Evolutionary conservation across 2,113 vertebrate genomes (phyloP).

Genomic region (Malurus elegans): DNA sequence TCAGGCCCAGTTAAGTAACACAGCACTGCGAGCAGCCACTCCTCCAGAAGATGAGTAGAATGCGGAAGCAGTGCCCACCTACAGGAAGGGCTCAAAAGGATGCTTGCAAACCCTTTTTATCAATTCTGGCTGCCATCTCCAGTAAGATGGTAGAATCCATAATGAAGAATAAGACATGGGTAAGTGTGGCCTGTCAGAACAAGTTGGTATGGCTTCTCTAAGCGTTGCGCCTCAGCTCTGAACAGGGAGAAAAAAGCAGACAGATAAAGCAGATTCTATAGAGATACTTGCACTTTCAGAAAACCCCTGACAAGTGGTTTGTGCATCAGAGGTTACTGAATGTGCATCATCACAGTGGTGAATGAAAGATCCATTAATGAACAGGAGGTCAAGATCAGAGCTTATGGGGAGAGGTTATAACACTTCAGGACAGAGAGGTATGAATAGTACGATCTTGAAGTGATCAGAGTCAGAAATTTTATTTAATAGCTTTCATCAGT

Average conservation of each 20-base stretch:
- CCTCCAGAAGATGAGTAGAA: neutral
- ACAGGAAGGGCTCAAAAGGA: neutral
- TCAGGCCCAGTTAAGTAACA: neutral
- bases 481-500: neutral
- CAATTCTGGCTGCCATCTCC: neutral
- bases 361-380: neutral
- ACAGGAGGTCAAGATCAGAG: neutral
- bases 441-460: neutral
- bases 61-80: neutral
- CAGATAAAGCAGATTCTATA: neutral
- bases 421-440: neutral
- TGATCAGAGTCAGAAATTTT: neutral
- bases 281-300: neutral
- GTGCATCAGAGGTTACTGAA: neutral
- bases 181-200: neutral
- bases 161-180: neutral
- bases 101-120: neutral
- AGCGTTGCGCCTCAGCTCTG: neutral
- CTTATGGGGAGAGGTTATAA: neutral
- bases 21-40: neutral
- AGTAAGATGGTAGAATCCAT: neutral
- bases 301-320: neutral
- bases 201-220: neutral
- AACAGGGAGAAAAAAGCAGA: neutral
- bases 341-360: neutral